phyloP scores from a whole-genome alignment of 2,113 vertebrate genomes.

The Erythrolamprus reginae region DNA sequence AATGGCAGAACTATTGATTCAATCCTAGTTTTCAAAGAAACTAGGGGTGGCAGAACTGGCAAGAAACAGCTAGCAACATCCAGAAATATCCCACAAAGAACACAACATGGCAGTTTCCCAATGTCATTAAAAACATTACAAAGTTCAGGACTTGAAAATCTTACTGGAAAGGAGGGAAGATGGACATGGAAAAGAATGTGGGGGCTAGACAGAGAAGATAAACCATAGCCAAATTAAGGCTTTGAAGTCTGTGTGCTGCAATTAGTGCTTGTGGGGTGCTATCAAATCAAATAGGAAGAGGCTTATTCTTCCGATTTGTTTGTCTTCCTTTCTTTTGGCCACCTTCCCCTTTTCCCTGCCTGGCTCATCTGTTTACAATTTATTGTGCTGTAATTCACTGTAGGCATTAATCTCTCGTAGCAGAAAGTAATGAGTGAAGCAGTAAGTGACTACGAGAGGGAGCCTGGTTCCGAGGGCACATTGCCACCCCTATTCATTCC shows the following conservation, averaged over 20 bases:
- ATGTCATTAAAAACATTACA: background rate
- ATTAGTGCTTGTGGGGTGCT: background rate
- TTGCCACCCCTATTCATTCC: background rate
- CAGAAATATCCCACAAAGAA: background rate
- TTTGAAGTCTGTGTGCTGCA: background rate
- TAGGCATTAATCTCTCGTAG: background rate
- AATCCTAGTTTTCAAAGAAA: background rate
- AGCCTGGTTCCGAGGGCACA: background rate
- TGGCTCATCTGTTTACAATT: background rate
- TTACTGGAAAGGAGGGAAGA: background rate
- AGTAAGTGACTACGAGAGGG: background rate
- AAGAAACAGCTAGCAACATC: background rate
- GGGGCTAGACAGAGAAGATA: background rate
- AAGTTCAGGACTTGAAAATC: background rate
- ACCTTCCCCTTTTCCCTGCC: background rate
- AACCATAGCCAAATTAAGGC: background rate
- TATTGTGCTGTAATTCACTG: background rate
- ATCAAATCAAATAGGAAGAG: background rate
- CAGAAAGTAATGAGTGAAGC: background rate
- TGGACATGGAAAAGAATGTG: background rate
- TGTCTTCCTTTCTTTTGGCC: background rate
- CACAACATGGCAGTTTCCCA: background rate
- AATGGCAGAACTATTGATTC: background rate
- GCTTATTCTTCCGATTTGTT: background rate
- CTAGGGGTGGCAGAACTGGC: background rate